phyloP scores from a whole-genome alignment of 2,113 vertebrate genomes.

The Petrocephalus microphthalmus region DNA sequence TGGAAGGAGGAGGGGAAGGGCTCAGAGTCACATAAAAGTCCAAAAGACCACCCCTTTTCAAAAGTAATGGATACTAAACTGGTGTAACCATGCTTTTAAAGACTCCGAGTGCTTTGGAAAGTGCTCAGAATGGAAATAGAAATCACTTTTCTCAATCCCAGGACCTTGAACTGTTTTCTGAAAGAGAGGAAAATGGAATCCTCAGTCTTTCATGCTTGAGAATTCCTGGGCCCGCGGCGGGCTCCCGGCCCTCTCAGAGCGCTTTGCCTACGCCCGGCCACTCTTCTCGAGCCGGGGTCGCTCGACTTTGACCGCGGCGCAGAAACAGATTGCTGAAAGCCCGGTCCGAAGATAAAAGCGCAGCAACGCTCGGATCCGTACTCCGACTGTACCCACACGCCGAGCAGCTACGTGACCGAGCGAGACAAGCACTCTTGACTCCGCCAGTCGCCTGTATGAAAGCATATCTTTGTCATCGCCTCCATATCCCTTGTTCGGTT shows the following conservation, averaged over 20 bases:
- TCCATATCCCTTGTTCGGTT: not conserved
- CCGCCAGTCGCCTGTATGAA: not conserved
- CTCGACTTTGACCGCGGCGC: constrained; percentile 34
- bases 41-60: constrained; percentile 51
- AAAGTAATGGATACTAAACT: constrained; percentile 58
- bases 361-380: constrained; percentile 36
- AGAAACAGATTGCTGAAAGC: constrained; percentile 48
- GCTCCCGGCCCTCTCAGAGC: not conserved
- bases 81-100: constrained; percentile 55
- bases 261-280: constrained; percentile 40
- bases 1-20: constrained; percentile 32
- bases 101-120: constrained; percentile 47
- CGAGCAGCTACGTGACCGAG: constrained; percentile 15
- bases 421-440: constrained; percentile 3
- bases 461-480: not conserved
- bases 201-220: constrained; percentile 54
- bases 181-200: constrained; percentile 38
- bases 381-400: constrained; percentile 31
- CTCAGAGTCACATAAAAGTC: constrained; percentile 46
- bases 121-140: constrained; percentile 37
- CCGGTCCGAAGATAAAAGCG: constrained; percentile 47
- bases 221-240: constrained; percentile 42
- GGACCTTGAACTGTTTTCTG: constrained; percentile 54
- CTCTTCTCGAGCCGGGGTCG: constrained; percentile 40
- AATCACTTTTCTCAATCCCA: constrained; percentile 59